These are phyloP conservation scores for Conger conger DNA, from an alignment of 2,113 vertebrate species.

Conservation along the genomic window DNA sequence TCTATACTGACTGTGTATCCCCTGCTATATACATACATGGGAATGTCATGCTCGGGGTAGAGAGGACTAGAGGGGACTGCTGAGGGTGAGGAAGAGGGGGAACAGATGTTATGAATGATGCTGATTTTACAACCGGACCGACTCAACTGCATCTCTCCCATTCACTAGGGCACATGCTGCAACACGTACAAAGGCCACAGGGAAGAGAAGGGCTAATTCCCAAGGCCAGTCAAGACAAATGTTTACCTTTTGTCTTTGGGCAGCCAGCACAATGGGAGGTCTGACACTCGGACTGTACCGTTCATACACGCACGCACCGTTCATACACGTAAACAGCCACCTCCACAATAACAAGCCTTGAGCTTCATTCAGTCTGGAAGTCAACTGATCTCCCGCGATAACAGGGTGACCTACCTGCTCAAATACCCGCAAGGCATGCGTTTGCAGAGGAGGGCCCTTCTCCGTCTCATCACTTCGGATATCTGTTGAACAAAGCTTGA, in stretches of 20 bases:
- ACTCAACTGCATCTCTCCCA: not conserved
- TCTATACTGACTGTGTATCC: not conserved
- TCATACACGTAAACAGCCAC: not conserved
- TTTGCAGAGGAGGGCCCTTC: conserved; percentile 68
- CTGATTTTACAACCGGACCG: not conserved
- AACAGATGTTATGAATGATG: not conserved
- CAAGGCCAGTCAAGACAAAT: not conserved
- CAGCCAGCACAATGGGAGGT: not conserved
- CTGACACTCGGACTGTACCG: not conserved
- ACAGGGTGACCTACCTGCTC: conserved; percentile 77
- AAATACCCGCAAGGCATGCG: conserved; percentile 83
- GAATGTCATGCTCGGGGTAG: not conserved
- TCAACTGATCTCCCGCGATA: not conserved
- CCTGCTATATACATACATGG: not conserved
- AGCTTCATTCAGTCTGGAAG: not conserved
- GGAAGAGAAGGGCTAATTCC: not conserved
- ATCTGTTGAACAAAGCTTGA: conserved; percentile 62
- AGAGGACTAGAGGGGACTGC: not conserved
- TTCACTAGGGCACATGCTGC: not conserved
- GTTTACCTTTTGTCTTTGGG: not conserved
- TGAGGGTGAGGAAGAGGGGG: not conserved
- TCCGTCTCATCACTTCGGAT: conserved; percentile 62
- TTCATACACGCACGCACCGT: not conserved
- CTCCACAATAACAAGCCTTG: not conserved
- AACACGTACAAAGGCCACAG: not conserved